These are phyloP conservation scores for Platerodrilus igneus DNA, from an alignment of 2,888 invertebrate species.

Conservation along the genomic window DNA sequence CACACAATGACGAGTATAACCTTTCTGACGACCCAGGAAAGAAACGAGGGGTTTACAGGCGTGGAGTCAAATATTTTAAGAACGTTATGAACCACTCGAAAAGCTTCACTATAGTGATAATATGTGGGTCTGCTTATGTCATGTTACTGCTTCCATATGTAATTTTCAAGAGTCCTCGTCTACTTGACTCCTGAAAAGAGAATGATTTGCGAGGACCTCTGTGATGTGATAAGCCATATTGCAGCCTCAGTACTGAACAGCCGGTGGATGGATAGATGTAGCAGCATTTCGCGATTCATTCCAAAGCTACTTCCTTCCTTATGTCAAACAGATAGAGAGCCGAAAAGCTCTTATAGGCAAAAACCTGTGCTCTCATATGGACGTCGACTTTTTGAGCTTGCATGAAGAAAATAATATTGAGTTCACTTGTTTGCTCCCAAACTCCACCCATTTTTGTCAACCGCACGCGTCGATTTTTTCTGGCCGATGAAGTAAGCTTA, in stretches of 20 bases:
- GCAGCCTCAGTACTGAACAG: slow-evolving; percentile 3
- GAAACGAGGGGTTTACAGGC: slow-evolving; percentile 8
- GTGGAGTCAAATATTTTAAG: slow-evolving; percentile 36
- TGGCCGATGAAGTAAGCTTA: slow-evolving; percentile 11
- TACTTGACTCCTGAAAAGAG: slow-evolving; percentile 14
- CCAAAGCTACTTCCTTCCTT: slow-evolving; percentile 13
- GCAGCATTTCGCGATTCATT: slow-evolving; percentile 15
- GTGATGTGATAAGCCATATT: slow-evolving; percentile 15
- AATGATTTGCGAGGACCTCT: slow-evolving; percentile 11
- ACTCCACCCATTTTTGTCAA: slow-evolving; percentile 12
- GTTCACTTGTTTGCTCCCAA: slow-evolving; percentile 9
- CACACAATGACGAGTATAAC: no score
- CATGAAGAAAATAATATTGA: slow-evolving; percentile 13
- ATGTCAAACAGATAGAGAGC: slow-evolving; percentile 14
- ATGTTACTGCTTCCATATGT: not conserved
- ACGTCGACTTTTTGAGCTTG: slow-evolving; percentile 6
- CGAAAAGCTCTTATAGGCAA: slow-evolving; percentile 16
- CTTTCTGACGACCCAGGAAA: no score
- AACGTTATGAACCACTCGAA: slow-evolving; percentile 34
- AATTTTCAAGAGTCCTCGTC: slow-evolving; percentile 9
- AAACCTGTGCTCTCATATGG: slow-evolving; percentile 15
- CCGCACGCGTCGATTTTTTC: slow-evolving; percentile 12
- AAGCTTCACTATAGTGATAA: slow-evolving; percentile 33
- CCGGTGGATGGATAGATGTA: slow-evolving; percentile 14
- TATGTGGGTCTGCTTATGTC: slow-evolving; percentile 33